Conservation (phyloP, 2,888 invertebrate genomes). For the Ochropleura plecta region DNA sequence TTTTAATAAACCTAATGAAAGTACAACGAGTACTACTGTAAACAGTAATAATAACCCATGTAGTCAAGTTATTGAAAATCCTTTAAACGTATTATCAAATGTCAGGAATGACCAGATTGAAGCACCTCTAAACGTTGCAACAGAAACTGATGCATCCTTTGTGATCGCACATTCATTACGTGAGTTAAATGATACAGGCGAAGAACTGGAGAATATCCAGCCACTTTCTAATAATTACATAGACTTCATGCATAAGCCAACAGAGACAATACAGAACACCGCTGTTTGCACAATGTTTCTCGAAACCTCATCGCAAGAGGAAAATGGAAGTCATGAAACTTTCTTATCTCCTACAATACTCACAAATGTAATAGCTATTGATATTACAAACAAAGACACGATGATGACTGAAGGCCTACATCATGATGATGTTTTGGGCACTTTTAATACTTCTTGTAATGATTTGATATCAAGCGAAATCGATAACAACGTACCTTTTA, state of each 20-base stretch:
- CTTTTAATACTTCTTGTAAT: constrained; percentile 29
- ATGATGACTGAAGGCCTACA: constrained; percentile 34
- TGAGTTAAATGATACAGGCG: constrained; percentile 40
- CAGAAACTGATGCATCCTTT: constrained; percentile 33
- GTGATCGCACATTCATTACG: constrained; percentile 39
- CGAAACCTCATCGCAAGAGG: constrained; percentile 35
- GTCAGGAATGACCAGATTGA: constrained; percentile 27
- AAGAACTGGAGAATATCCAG: constrained; percentile 37
- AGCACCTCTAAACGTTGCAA: constrained; percentile 22
- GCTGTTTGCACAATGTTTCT: constrained; percentile 25
- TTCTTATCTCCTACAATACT: constrained; percentile 36
- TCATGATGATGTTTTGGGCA: constrained; percentile 37
- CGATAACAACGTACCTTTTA: neutral
- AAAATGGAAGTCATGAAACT: constrained; percentile 39
- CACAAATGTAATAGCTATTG: constrained; percentile 34
- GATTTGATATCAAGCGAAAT: constrained; percentile 20
- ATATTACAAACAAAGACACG: constrained; percentile 41
- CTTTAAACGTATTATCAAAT: constrained; percentile 37
- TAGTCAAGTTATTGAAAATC: constrained; percentile 42
- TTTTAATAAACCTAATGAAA: constrained; percentile 44
- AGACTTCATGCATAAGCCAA: constrained; percentile 35
- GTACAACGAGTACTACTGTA: constrained; percentile 25
- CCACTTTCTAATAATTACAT: constrained; percentile 22
- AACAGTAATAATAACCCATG: constrained; percentile 35
- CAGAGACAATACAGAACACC: constrained; percentile 31